Percentiles rank a stretch among this genome's conserved stretches.
Evolutionary conservation across 2,797 vertebrate species (phyloP).

Genomic region (Malurus splendens): DNA sequence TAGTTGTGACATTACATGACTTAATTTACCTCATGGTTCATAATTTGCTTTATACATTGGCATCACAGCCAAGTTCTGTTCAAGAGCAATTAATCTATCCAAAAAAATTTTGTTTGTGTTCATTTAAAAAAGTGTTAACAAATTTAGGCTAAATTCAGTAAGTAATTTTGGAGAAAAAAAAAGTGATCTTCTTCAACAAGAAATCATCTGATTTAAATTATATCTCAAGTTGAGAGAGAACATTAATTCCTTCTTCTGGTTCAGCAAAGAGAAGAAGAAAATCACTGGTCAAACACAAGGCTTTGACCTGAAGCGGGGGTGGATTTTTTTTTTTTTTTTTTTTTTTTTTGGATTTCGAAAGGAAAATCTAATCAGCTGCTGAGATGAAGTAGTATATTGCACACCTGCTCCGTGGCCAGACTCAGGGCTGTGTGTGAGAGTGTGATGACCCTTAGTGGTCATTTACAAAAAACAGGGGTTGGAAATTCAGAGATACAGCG

Average conservation of each 20-base stretch:
- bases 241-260: neutral
- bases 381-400: neutral
- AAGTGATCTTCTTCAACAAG: neutral
- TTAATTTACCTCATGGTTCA: constrained; percentile 43
- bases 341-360: neutral
- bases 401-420: neutral
- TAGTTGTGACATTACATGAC: constrained; percentile 35
- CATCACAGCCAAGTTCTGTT: constrained; percentile 30
- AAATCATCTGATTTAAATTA: neutral
- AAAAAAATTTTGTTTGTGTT: constrained; percentile 13
- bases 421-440: neutral
- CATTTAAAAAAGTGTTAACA: constrained; percentile 13
- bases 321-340: too few relatives aligned
- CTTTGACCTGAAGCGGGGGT: neutral
- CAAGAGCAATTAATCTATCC: neutral
- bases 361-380: neutral
- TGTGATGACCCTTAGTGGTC: neutral
- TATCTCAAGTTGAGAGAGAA: neutral
- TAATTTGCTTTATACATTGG: constrained; percentile 27
- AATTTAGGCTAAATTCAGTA: neutral
- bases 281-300: neutral
- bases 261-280: neutral
- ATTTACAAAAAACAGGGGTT: neutral
- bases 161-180: neutral
- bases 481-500: neutral